phyloP scores from a whole-genome alignment of 92 coral and sea anemone species.

The Muricea muricata region DNA sequence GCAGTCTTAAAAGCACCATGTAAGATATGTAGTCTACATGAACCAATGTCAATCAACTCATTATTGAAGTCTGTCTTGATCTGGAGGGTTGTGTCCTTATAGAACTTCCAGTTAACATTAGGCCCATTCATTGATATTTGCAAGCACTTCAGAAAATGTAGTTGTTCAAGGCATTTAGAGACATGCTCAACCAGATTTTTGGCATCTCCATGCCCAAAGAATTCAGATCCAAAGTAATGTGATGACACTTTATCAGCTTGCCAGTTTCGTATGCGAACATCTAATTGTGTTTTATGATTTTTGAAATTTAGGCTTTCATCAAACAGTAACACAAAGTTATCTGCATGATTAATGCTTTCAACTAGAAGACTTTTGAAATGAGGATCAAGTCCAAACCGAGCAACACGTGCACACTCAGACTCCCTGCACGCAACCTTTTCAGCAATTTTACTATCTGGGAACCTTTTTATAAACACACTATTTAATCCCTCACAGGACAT shows the following conservation, averaged over 20 bases:
- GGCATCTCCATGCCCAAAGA: slow-evolving; percentile 48
- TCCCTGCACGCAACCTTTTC: slow-evolving; percentile 34
- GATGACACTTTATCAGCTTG: slow-evolving; percentile 40
- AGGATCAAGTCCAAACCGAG: slow-evolving; percentile 30
- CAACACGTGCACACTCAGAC: slow-evolving; percentile 33
- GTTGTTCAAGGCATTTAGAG: slow-evolving; percentile 25
- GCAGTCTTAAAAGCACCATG: slow-evolving; percentile 48
- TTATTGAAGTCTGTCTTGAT: slow-evolving; percentile 41
- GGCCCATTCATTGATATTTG: slow-evolving; percentile 48
- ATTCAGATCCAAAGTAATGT: slow-evolving; percentile 46
- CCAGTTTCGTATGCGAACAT: slow-evolving; percentile 38
- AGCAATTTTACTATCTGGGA: slow-evolving; percentile 41
- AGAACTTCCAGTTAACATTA: slow-evolving; percentile 46
- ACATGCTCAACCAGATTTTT: slow-evolving; percentile 41
- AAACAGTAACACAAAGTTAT: slow-evolving; percentile 47
- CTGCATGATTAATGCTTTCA: slow-evolving; percentile 32
- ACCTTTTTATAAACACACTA: slow-evolving; percentile 33
- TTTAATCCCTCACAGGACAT: slow-evolving; percentile 37
- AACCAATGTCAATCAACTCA: slow-evolving; percentile 42
- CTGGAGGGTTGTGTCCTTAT: slow-evolving; percentile 45
- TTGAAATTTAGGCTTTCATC: slow-evolving; percentile 46
- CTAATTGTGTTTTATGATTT: slow-evolving; percentile 44
- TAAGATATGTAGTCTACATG: slow-evolving; percentile 46
- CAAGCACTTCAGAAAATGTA: slow-evolving; percentile 30
- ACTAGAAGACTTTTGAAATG: slow-evolving; percentile 40